Conservation (phyloP, 2,113 vertebrate genomes). For the Upupa epops region DNA sequence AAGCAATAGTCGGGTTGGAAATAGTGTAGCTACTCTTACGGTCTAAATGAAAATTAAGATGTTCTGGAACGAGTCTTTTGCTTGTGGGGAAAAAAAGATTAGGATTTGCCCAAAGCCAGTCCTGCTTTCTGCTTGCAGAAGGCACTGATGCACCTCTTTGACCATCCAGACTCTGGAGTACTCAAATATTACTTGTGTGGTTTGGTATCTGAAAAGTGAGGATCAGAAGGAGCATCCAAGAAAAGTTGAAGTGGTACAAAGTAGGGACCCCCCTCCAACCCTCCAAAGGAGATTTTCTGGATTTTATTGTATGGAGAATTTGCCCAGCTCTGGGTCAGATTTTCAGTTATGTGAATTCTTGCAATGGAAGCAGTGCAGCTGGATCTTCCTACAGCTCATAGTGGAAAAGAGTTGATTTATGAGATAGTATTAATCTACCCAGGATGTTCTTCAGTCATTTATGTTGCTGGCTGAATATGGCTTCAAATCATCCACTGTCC, state of each 20-base stretch:
- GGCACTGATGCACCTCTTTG: not conserved
- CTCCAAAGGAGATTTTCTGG: not conserved
- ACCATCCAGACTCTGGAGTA: not conserved
- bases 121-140: not conserved
- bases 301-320: not conserved
- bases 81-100: not conserved
- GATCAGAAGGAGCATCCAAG: not conserved
- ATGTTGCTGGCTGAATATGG: slow-evolving; percentile 3
- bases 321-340: not conserved
- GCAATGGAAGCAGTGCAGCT: not conserved
- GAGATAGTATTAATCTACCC: not conserved
- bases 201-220: not conserved
- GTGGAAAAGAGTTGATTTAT: not conserved
- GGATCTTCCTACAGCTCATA: not conserved
- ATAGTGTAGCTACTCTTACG: not conserved
- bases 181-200: not conserved
- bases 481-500: not conserved
- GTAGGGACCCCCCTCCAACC: accelerated
- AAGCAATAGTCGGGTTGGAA: not conserved
- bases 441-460: not conserved
- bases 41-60: not conserved
- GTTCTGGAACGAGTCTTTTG: not conserved
- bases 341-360: not conserved
- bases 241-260: not conserved
- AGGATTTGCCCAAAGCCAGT: not conserved